Conservation (phyloP, 2,888 invertebrate species). For the Sesia bembeciformis region DNA sequence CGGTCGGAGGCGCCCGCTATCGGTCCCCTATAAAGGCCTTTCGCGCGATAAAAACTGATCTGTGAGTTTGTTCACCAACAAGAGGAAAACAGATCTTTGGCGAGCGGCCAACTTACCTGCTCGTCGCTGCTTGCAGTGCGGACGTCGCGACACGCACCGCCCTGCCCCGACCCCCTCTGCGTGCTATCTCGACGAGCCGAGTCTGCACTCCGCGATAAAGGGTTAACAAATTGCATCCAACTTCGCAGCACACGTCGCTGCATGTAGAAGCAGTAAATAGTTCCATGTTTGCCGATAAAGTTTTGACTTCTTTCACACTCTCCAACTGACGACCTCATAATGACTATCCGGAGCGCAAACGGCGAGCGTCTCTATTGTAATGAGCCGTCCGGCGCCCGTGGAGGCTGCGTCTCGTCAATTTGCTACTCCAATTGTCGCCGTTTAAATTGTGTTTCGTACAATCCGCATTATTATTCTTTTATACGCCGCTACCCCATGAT, state of each 20-base stretch:
- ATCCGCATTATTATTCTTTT: slow-evolving; percentile 57
- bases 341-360: slow-evolving; percentile 30
- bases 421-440: slow-evolving; percentile 46
- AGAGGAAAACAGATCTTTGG: slow-evolving; percentile 73
- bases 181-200: slow-evolving; percentile 19
- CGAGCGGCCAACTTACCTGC: slow-evolving; percentile 62
- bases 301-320: slow-evolving; percentile 65
- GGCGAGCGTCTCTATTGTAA: slow-evolving; percentile 34
- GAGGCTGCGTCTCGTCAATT: slow-evolving; percentile 20
- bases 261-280: slow-evolving; percentile 63
- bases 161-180: slow-evolving; percentile 8
- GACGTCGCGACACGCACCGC: slow-evolving; percentile 25
- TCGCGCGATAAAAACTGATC: slow-evolving; percentile 74
- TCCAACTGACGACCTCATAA: slow-evolving; percentile 56
- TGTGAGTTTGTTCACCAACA: slow-evolving; percentile 68
- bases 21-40: slow-evolving; percentile 72
- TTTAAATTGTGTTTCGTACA: slow-evolving; percentile 59
- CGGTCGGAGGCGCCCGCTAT: slow-evolving; percentile 50
- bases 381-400: slow-evolving; percentile 19
- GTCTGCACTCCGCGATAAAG: slow-evolving; percentile 50
- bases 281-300: slow-evolving; percentile 56
- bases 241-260: slow-evolving; percentile 59
- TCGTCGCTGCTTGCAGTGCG: slow-evolving; percentile 36
- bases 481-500: slow-evolving; percentile 21
- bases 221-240: slow-evolving; percentile 67